Conservation (phyloP, 2,797 vertebrate species). For the Ctenopoma kingsleyae region DNA sequence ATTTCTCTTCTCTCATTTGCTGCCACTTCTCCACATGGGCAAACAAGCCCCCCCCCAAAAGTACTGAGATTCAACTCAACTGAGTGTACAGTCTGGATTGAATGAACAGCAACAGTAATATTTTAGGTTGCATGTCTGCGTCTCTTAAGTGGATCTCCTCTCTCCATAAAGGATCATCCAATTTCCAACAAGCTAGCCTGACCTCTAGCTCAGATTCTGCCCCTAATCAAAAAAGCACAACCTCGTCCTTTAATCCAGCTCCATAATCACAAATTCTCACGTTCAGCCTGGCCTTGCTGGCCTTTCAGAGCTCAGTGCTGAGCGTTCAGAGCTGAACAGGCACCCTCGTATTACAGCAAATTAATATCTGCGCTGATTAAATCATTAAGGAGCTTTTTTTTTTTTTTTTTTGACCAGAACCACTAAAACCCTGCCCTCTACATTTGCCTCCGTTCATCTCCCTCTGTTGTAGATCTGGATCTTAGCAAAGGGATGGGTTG, state of each 20-base stretch:
- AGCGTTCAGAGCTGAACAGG: slow-evolving; percentile 38
- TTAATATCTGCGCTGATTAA: slow-evolving; percentile 82
- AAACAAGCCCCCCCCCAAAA: neutral
- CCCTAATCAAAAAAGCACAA: slow-evolving; percentile 82
- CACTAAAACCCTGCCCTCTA: slow-evolving; percentile 75
- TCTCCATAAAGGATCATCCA: slow-evolving; percentile 68
- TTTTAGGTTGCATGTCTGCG: slow-evolving; percentile 46
- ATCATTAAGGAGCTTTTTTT: slow-evolving; percentile 83
- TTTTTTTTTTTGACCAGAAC: slow-evolving; percentile 48
- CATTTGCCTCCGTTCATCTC: slow-evolving; percentile 45
- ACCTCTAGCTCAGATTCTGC: slow-evolving; percentile 70
- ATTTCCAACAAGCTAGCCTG: slow-evolving; percentile 60
- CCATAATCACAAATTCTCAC: slow-evolving; percentile 78
- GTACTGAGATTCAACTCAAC: neutral
- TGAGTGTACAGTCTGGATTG: neutral
- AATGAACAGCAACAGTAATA: slow-evolving; percentile 27
- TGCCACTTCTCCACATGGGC: neutral
- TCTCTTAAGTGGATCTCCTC: slow-evolving; percentile 57
- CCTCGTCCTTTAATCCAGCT: slow-evolving; percentile 76
- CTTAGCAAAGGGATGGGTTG: slow-evolving; percentile 54
- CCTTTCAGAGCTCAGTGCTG: slow-evolving; percentile 38
- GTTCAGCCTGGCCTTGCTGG: slow-evolving; percentile 37
- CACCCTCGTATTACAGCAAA: slow-evolving; percentile 71
- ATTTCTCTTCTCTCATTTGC: neutral
- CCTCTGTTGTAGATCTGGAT: slow-evolving; percentile 46